Evolutionary conservation across 92 coral and sea anemone genomes (phyloP).

Genomic region (Nematostella vectensis): DNA sequence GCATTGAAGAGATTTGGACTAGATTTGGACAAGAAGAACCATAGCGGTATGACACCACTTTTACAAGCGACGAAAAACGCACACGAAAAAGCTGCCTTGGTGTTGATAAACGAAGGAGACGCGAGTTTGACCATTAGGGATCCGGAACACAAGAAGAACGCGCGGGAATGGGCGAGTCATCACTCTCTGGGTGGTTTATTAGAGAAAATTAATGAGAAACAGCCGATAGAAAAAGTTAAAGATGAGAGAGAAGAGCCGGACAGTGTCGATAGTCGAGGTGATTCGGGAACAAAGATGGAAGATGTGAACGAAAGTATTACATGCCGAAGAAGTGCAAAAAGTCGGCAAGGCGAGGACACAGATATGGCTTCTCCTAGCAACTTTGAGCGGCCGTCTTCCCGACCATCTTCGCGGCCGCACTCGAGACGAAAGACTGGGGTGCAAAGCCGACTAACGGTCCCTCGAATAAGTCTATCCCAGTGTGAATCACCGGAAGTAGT

Average conservation of each 20-base stretch:
- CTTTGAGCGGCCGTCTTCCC: slow-evolving; percentile 3
- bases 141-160: slow-evolving; percentile 42
- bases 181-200: slow-evolving; percentile 40
- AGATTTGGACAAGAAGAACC: slow-evolving; percentile 62
- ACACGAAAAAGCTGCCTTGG: slow-evolving; percentile 50
- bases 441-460: slow-evolving; percentile 14
- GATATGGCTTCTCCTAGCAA: neutral
- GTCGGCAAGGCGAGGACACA: neutral
- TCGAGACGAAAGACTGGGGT: neutral
- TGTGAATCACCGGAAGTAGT: neutral
- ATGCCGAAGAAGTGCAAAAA: no score
- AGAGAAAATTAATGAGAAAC: slow-evolving; percentile 41
- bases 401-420: slow-evolving; percentile 6
- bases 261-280: neutral
- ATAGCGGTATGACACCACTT: slow-evolving; percentile 73
- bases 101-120: slow-evolving; percentile 71
- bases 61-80: slow-evolving; percentile 67
- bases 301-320: neutral
- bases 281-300: neutral
- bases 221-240: slow-evolving; percentile 20
- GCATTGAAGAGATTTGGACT: slow-evolving; percentile 82
- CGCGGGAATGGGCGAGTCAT: slow-evolving; percentile 67
- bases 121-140: slow-evolving; percentile 67
- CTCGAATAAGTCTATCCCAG: slow-evolving; percentile 8
- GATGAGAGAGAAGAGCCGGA: slow-evolving; percentile 4